These are phyloP conservation scores for Caenorhabditis tropicalis DNA, from an alignment of 1,140 invertebrate genomes.

Conservation along the genomic window DNA sequence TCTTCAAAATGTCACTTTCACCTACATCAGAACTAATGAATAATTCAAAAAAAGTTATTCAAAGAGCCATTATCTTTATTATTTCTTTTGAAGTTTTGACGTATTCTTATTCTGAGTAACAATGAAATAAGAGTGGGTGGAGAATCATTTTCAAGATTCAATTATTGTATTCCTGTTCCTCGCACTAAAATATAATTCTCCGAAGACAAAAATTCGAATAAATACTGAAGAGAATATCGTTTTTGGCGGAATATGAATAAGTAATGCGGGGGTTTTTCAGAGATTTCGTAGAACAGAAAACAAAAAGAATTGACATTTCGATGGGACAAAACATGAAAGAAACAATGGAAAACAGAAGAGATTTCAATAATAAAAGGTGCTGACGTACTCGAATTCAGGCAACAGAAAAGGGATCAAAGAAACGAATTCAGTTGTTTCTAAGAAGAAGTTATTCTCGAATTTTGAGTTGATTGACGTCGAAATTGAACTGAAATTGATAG, in stretches of 20 bases:
- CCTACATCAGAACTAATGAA: not conserved
- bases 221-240: too few relatives aligned
- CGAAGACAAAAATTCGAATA: too few relatives aligned
- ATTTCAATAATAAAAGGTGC: not conserved
- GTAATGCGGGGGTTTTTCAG: too few relatives aligned
- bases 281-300: not conserved
- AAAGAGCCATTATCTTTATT: not conserved
- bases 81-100: not conserved
- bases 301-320: not conserved
- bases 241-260: too few relatives aligned
- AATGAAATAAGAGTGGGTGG: too few relatives aligned
- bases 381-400: not conserved
- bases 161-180: too few relatives aligned
- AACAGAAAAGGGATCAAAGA: not conserved
- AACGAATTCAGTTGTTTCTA: not conserved
- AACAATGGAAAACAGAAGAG: not conserved
- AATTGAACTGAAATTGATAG: not conserved
- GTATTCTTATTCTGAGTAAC: not conserved
- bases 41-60: not conserved
- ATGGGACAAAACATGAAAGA: too few relatives aligned
- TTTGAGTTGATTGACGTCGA: not conserved
- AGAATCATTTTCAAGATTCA: too few relatives aligned
- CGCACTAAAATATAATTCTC: too few relatives aligned
- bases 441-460: not conserved
- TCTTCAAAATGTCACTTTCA: not conserved